These are phyloP conservation scores for Eospalax fontanierii DNA, from an alignment of 2,797 vertebrate genomes.

Conservation along the genomic window DNA sequence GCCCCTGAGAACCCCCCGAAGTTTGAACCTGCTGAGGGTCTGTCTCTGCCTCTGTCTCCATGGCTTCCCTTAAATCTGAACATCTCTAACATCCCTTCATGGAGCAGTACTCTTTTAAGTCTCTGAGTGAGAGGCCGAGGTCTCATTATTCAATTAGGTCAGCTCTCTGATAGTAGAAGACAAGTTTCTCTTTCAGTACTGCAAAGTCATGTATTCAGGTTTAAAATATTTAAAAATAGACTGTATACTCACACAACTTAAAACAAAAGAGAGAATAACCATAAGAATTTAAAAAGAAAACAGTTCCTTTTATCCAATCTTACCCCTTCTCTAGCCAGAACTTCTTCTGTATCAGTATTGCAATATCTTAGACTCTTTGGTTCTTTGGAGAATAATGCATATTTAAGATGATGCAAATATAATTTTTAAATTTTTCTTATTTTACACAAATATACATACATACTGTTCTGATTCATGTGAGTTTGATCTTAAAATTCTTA, in stretches of 20 bases:
- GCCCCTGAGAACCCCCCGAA: too few species aligned
- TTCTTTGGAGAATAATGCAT: slow-evolving; percentile 40
- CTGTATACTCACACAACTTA: neutral
- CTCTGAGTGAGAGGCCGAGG: too few species aligned
- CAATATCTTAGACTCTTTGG: neutral
- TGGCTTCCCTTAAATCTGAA: neutral
- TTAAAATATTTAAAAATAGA: neutral
- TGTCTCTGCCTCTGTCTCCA: neutral
- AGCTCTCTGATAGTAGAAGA: neutral
- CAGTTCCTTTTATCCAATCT: neutral
- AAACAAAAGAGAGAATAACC: neutral
- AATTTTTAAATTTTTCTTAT: slow-evolving; percentile 12
- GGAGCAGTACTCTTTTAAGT: neutral
- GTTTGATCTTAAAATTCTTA: too few species aligned
- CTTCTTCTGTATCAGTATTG: neutral
- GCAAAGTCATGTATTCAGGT: neutral
- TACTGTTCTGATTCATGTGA: neutral
- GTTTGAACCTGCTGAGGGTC: too few species aligned
- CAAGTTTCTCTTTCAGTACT: neutral
- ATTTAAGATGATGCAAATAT: slow-evolving; percentile 14
- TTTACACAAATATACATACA: slow-evolving; percentile 6
- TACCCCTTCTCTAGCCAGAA: neutral
- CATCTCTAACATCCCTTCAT: neutral
- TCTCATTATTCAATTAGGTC: neutral
- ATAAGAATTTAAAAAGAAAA: slow-evolving; percentile 6